Base-by-base conservation (phyloP, 1,140 invertebrate genomes). In the Antheraea pernyi region DNA sequence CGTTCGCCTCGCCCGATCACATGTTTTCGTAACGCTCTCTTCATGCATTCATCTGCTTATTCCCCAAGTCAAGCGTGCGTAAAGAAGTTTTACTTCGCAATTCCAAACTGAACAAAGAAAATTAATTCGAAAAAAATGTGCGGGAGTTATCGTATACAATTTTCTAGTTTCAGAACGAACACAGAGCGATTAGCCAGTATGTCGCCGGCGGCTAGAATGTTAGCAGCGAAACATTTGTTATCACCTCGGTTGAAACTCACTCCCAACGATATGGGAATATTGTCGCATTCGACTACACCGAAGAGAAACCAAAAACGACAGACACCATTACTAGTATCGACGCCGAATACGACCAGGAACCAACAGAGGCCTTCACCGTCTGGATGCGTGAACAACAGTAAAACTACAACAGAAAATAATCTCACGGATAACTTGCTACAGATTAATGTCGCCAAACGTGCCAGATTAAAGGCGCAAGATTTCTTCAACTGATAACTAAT, bases 141-240 rank as follows among this genome's bases (percentile, higher is more conserved):
- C 39, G 8, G 39, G 7, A 9, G 7, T 9, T 0, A 42, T 42
- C 13, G 16, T 11, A n/a, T n/a, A n/a, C n/a, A 42, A 18, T 42
- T 85, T 84, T 72, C 80, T 75, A 89, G 92, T 72, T 93, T 93
- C 77, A 93, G 93, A 77, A 95, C 95, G 5, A 93, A 95, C 22
- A 94, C 96, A 18, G 97, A 99, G 70, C 93, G 97, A 39, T 84
- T 99, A 39, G 96, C 95, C 19, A 96, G 95, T 58, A 98, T 99
- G 97, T 99, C 98, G 16, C 98, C 98, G 11, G 99, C 98, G 10
- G 99, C 98, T 0, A 95, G 96, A 79, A 94, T 95, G 79, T 92
- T 99, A 13, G 97, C 97, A 9, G 96, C 88, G 59, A 88, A 91
- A 70, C 85, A 90, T 77, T 74, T 92, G 46, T 67, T 91, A 74